Percentiles rank a stretch among this genome's conserved stretches.
These are phyloP conservation scores for Parasteatoda lunata DNA, from an alignment of 2,888 invertebrate genomes.

Conservation along the genomic window DNA sequence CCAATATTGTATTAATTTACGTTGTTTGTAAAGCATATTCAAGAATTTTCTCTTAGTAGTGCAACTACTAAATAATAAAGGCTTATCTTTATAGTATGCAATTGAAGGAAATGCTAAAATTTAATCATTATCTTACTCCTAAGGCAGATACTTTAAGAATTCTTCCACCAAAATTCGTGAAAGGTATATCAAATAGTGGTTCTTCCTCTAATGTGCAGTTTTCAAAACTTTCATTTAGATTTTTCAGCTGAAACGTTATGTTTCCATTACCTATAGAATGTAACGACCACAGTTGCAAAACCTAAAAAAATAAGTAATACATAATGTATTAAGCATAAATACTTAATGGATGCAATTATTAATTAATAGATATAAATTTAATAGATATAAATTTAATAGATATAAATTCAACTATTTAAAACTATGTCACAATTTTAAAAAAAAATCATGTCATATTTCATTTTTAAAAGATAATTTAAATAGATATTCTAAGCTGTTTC, in stretches of 20 bases:
- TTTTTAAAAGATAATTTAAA: too few relatives aligned
- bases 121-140: slow-evolving; percentile 20
- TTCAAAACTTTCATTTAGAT: not conserved
- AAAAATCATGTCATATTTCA: too few relatives aligned
- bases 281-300: slow-evolving; percentile 28
- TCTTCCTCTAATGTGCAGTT: not conserved
- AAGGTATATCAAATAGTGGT: slow-evolving; percentile 17
- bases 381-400: not conserved
- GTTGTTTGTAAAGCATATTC: too few relatives aligned
- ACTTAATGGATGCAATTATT: not conserved
- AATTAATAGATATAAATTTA: not conserved
- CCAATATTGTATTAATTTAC: too few relatives aligned
- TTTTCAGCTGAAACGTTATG: not conserved
- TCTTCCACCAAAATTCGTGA: slow-evolving; percentile 35
- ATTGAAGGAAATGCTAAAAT: too few relatives aligned
- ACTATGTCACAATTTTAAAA: too few relatives aligned
- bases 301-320: slow-evolving; percentile 5
- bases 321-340: not conserved
- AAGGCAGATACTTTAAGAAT: slow-evolving; percentile 37
- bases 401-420: not conserved
- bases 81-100: too few relatives aligned
- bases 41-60: too few relatives aligned
- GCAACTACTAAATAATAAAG: too few relatives aligned
- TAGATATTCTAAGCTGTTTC: too few relatives aligned
- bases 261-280: slow-evolving; percentile 44